Base-by-base conservation (phyloP, 2,888 invertebrate species). In the Pinctada fucata region DNA sequence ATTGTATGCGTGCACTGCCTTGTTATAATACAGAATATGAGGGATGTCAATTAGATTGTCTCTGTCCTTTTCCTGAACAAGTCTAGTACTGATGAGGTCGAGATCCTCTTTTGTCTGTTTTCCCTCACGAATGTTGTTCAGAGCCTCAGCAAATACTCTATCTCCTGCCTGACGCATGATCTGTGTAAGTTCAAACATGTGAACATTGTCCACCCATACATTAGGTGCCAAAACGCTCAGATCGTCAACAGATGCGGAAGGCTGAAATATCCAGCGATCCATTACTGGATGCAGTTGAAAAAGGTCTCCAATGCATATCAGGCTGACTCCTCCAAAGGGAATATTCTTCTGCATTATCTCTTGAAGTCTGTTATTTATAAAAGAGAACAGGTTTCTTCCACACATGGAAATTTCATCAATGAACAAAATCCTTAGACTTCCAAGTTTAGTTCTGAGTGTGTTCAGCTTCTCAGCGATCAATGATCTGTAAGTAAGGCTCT, bases 301-400 rank as follows among this genome's bases (percentile, higher is more conserved):
- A 3, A 78, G 48, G 45, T 78, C 70, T 16, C 79, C 79, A 63
- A 72, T 67, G 31, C 50, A 13, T 5, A 71, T 50, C 48, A 82
- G 49, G 47, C 31, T 74, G 2, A 78, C 52, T n/a, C 80, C 82
- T 31, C 79, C 80, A 79, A 82, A 82, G 48, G 63, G 58, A 67
- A 75, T 50, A 45, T n/a, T 72, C 3, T 0, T 45, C 8, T 68
- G 64, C 31, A 31, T 76, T 2, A 82, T 47, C 5, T 80, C 67
- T 50, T 70, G 64, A 3, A 82, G 69, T 50, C 82, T 47, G 3
- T 70, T 68, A 52, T 82, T 10, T 49, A 82, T 78, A 16, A 78
- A 76, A 31, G 51, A 64, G 4, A 82, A 74, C 73, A 80, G 77
- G 10, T 67, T 76, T 6, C 6, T 31, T 3, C 79, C 79, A 66